phyloP scores from a whole-genome alignment of 2,888 invertebrate species.

The Empis stercorea region DNA sequence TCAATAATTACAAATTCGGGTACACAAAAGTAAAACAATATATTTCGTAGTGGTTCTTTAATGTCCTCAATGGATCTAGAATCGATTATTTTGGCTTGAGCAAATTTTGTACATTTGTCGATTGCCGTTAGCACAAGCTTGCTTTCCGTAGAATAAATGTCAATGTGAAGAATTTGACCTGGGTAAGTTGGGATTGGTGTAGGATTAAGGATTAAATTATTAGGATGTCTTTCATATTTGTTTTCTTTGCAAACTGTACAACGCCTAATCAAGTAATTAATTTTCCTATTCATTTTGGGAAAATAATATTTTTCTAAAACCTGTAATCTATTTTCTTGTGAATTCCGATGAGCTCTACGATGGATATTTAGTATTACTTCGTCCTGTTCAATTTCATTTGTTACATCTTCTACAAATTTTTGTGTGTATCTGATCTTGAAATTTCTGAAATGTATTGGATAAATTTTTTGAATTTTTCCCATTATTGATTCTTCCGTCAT shows the following conservation, averaged over 20 bases:
- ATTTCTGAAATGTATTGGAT: constrained; percentile 3
- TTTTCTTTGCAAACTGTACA: constrained; percentile 1
- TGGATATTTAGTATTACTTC: constrained; percentile 4
- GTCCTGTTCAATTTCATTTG: constrained; percentile 6
- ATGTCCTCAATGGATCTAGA: constrained; percentile 8
- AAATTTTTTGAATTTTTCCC: too few relatives aligned
- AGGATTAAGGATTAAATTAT: too few relatives aligned
- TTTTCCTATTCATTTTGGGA: constrained; percentile 1
- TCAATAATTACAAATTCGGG: too few relatives aligned
- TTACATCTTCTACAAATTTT: constrained; percentile 2
- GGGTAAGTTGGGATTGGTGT: too few relatives aligned
- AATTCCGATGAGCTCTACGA: constrained; percentile 3
- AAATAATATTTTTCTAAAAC: constrained; percentile 6
- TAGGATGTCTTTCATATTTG: too few relatives aligned
- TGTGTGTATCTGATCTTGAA: constrained; percentile 6
- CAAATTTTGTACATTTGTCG: constrained; percentile 12
- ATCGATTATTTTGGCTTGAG: constrained; percentile 2
- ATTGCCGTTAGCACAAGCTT: constrained; percentile 8
- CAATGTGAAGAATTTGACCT: too few relatives aligned
- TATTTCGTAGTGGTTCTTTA: constrained; percentile 9
- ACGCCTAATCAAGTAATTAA: not conserved
- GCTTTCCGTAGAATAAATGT: too few relatives aligned
- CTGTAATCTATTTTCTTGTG: too few relatives aligned
- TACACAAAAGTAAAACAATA: too few relatives aligned
- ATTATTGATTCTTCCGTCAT: constrained; percentile 2